Evolutionary conservation across 2,888 invertebrate species (phyloP).

Genomic region (Epicampocera succincta): DNA sequence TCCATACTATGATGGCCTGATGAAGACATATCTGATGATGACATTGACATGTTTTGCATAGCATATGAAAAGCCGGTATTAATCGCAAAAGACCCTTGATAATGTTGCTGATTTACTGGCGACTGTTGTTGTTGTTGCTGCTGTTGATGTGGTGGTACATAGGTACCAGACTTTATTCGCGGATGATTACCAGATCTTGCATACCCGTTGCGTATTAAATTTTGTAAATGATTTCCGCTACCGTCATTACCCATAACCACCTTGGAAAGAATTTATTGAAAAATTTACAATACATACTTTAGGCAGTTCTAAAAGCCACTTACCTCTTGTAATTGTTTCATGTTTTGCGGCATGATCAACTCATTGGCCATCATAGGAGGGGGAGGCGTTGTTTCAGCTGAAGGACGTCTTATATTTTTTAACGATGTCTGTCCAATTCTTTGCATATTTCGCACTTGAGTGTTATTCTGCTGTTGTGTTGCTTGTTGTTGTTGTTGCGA

Average conservation of each 20-base stretch:
- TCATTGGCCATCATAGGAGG: constrained; percentile 75
- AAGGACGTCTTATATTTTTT: constrained; percentile 79
- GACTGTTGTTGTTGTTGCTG: constrained; percentile 76
- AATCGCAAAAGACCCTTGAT: constrained; percentile 76
- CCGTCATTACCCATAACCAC: constrained; percentile 76
- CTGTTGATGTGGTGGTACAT: constrained; percentile 78
- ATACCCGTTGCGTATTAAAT: constrained; percentile 80
- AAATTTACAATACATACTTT: neutral
- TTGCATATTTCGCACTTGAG: constrained; percentile 77
- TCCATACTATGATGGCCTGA: constrained; percentile 71
- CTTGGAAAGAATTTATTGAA: constrained; percentile 71
- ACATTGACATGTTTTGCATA: constrained; percentile 79
- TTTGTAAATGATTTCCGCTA: constrained; percentile 77
- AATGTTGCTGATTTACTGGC: constrained; percentile 76
- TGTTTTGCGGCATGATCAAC: constrained; percentile 75
- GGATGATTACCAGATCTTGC: constrained; percentile 77
- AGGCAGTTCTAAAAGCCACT: constrained; percentile 65
- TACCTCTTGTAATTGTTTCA: constrained; percentile 80
- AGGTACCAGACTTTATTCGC: constrained; percentile 77
- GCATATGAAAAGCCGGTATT: constrained; percentile 74
- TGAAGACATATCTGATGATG: constrained; percentile 70
- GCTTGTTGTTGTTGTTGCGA: constrained; percentile 73
- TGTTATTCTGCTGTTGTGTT: constrained; percentile 72
- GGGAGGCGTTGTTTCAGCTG: constrained; percentile 80
- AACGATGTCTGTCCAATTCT: constrained; percentile 75